A percentile compares a stretch with the other conserved stretches of the same genome.
Evolutionary conservation across 2,888 invertebrate genomes (phyloP).

Genomic region (Caenorhabditis wallacei): DNA sequence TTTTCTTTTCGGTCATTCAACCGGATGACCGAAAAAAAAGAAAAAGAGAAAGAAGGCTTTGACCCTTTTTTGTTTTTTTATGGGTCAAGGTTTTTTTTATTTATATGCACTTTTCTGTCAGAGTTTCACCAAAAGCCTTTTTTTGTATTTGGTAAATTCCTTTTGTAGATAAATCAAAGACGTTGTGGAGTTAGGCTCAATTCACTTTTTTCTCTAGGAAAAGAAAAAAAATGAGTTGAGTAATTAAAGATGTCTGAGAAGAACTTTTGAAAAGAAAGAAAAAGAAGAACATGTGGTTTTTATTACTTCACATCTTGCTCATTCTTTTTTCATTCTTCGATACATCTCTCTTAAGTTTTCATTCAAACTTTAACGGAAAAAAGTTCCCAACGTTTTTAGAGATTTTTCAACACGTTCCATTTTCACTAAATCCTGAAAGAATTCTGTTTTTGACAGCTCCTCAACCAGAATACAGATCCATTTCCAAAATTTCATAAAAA

Average conservation of each 20-base stretch:
- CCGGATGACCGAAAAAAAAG: slow-evolving; percentile 22
- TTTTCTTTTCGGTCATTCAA: slow-evolving; percentile 15
- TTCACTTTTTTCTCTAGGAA: too few relatives aligned
- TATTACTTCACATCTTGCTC: slow-evolving; percentile 3
- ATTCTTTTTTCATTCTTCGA: background rate
- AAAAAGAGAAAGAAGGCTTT: slow-evolving; percentile 10
- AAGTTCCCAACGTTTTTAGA: too few relatives aligned
- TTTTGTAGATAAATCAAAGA: background rate
- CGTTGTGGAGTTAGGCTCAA: too few relatives aligned
- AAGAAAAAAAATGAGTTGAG: too few relatives aligned
- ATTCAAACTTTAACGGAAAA: too few relatives aligned
- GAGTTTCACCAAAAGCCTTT: background rate
- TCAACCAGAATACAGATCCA: background rate
- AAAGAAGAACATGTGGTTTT: slow-evolving; percentile 12
- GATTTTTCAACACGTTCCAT: too few relatives aligned
- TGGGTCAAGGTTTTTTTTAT: background rate
- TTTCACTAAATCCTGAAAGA: too few relatives aligned
- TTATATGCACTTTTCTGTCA: slow-evolving; percentile 1
- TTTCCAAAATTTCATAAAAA: background rate
- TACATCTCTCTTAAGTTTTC: too few relatives aligned
- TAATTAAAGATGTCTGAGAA: too few relatives aligned
- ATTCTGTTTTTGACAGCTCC: too few relatives aligned
- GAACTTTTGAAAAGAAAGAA: background rate
- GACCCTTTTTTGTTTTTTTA: slow-evolving; percentile 30
- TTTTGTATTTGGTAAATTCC: background rate